These are phyloP conservation scores for Pocillopora verrucosa DNA, from an alignment of 64 coral and sea anemone genomes.

Conservation along the genomic window DNA sequence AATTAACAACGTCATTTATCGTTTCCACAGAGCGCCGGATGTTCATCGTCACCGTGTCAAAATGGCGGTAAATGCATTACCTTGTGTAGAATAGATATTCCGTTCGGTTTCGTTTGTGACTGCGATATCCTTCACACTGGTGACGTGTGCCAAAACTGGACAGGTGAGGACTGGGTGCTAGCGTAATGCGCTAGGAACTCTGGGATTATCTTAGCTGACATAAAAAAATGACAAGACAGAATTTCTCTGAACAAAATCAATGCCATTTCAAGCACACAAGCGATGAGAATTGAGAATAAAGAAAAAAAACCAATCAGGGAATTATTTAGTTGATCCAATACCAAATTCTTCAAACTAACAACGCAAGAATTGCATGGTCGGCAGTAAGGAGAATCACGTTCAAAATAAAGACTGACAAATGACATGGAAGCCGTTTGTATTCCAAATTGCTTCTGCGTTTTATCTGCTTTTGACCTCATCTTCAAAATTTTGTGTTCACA, in stretches of 20 bases:
- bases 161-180: neutral
- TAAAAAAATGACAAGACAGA: too few species aligned
- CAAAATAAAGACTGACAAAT: too few species aligned
- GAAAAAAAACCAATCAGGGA: too few species aligned
- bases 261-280: too few species aligned
- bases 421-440: neutral
- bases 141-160: slow-evolving; percentile 1
- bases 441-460: neutral
- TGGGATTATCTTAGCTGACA: too few species aligned
- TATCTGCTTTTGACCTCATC: neutral
- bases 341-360: too few species aligned
- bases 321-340: too few species aligned
- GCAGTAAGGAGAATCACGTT: too few species aligned
- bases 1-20: neutral
- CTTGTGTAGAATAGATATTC: neutral
- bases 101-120: neutral
- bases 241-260: too few species aligned
- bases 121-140: neutral
- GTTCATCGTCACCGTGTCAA: slow-evolving; percentile 13
- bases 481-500: neutral
- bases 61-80: slow-evolving; percentile 16
- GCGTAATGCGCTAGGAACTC: neutral
- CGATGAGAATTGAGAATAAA: too few species aligned
- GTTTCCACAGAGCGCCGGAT: neutral
- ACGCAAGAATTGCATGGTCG: too few species aligned